Percentiles rank a stretch among this genome's conserved stretches.
phyloP scores from a whole-genome alignment of 1,140 invertebrate species.

The Trachymyrmex cornetzi region DNA sequence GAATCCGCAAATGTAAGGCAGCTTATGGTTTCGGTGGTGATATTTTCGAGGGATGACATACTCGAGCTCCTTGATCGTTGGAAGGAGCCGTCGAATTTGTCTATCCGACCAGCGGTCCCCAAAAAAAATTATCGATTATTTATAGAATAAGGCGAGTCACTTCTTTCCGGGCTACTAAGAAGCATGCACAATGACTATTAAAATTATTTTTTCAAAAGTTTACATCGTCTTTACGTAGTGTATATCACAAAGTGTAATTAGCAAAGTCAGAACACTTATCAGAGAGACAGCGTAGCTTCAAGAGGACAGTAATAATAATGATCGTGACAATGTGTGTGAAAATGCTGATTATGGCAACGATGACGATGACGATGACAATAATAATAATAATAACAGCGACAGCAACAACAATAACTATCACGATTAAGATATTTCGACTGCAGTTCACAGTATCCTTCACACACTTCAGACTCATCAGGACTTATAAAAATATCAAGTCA shows the following conservation, averaged over 20 bases:
- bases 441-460: slow-evolving; percentile 63
- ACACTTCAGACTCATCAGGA: slow-evolving; percentile 53
- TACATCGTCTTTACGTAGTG: slow-evolving; percentile 56
- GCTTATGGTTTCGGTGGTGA: slow-evolving; percentile 97
- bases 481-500: slow-evolving; percentile 44
- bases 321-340: slow-evolving; percentile 69
- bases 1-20: slow-evolving; percentile 98
- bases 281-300: slow-evolving; percentile 59
- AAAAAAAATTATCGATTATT: slow-evolving; percentile 83
- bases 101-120: slow-evolving; percentile 91
- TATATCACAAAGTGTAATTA: slow-evolving; percentile 56
- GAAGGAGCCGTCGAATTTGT: slow-evolving; percentile 98
- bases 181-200: slow-evolving; percentile 71
- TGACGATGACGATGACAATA: slow-evolving; percentile 75
- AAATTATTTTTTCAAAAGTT: slow-evolving; percentile 53
- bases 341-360: slow-evolving; percentile 80
- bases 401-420: slow-evolving; percentile 78
- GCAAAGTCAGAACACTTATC: slow-evolving; percentile 50
- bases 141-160: slow-evolving; percentile 70
- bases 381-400: slow-evolving; percentile 75
- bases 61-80: slow-evolving; percentile 98
- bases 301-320: slow-evolving; percentile 62
- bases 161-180: slow-evolving; percentile 36
- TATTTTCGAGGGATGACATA: slow-evolving; percentile 99
- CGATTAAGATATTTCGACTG: slow-evolving; percentile 71